Evolutionary conservation across 2,797 vertebrate species (phyloP).

Genomic region (Myotis findleyi): DNA sequence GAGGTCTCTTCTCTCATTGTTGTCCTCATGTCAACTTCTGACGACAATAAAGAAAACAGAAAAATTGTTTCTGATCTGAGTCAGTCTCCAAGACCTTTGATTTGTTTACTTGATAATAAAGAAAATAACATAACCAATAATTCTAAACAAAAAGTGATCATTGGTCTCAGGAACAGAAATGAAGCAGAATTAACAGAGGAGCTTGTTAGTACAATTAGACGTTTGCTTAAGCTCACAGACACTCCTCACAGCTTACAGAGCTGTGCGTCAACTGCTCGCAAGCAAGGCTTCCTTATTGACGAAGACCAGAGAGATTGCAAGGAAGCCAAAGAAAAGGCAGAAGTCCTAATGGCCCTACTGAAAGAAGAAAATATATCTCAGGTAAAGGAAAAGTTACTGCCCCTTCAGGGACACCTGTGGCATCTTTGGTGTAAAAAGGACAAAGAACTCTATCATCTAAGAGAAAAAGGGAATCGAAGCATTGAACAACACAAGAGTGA

Average conservation of each 20-base stretch:
- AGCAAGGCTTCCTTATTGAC: slow-evolving; percentile 83
- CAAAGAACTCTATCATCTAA: slow-evolving; percentile 87
- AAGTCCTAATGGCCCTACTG: slow-evolving; percentile 66
- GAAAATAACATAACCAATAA: background rate
- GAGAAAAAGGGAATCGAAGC: slow-evolving; percentile 82
- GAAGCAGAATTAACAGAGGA: slow-evolving; percentile 83
- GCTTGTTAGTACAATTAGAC: slow-evolving; percentile 74
- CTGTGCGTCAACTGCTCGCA: slow-evolving; percentile 59
- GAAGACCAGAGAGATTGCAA: slow-evolving; percentile 80
- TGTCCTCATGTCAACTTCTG: slow-evolving; percentile 80
- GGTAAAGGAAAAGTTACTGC: slow-evolving; percentile 86
- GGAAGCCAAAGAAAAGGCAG: slow-evolving; percentile 82
- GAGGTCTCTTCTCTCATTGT: slow-evolving; percentile 84
- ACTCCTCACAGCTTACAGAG: slow-evolving; percentile 75
- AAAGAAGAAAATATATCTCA: slow-evolving; percentile 60
- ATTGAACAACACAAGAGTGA: slow-evolving; percentile 86
- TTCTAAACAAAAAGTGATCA: slow-evolving; percentile 69
- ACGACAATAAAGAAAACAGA: slow-evolving; percentile 19
- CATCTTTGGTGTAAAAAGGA: slow-evolving; percentile 87
- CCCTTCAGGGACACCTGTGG: slow-evolving; percentile 89
- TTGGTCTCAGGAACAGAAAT: slow-evolving; percentile 84
- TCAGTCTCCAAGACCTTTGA: slow-evolving; percentile 78
- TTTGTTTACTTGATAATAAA: slow-evolving; percentile 83
- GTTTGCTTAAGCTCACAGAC: slow-evolving; percentile 56
- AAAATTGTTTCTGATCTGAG: slow-evolving; percentile 64